A percentile compares a stretch with the other conserved stretches of the same genome.
These are phyloP conservation scores for Stichopus chloronotus DNA, from an alignment of 35 echinoderm and acorn worm genomes.

Conservation along the genomic window DNA sequence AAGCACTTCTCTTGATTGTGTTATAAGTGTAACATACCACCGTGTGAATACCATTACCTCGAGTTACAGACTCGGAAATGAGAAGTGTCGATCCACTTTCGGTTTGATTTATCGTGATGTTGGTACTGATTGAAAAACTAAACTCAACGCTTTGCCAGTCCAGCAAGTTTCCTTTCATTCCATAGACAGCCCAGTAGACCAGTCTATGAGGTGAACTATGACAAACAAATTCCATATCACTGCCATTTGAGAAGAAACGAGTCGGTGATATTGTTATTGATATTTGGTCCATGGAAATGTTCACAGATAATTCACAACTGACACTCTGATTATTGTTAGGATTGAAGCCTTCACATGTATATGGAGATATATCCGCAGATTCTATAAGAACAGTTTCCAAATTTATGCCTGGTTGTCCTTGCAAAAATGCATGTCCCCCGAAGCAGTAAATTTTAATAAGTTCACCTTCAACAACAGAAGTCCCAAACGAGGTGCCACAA, in stretches of 20 bases:
- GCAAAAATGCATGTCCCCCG: background rate
- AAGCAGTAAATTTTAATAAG: background rate
- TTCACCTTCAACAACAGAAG: background rate
- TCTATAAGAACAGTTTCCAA: background rate
- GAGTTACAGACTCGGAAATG: background rate
- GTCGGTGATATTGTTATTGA: background rate
- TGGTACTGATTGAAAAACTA: background rate
- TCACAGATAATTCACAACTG: background rate
- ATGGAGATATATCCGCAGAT: background rate
- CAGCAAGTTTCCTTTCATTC: background rate
- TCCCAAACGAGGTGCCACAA: background rate
- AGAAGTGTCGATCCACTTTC: background rate
- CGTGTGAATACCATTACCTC: conserved; percentile 32
- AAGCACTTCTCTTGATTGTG: background rate
- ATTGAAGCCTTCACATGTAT: background rate
- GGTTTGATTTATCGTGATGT: background rate
- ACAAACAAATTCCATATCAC: conserved; percentile 8
- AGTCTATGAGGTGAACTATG: background rate
- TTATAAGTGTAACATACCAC: background rate
- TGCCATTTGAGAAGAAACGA: background rate
- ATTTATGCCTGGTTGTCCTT: background rate
- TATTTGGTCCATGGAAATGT: background rate
- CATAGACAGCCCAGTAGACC: background rate
- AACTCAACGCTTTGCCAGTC: background rate
- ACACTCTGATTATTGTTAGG: no score